Evolutionary conservation across 2,888 invertebrate genomes (phyloP), one percentile per base, ranked within the genome.

Genomic region (Coecobrya sp.): DNA sequence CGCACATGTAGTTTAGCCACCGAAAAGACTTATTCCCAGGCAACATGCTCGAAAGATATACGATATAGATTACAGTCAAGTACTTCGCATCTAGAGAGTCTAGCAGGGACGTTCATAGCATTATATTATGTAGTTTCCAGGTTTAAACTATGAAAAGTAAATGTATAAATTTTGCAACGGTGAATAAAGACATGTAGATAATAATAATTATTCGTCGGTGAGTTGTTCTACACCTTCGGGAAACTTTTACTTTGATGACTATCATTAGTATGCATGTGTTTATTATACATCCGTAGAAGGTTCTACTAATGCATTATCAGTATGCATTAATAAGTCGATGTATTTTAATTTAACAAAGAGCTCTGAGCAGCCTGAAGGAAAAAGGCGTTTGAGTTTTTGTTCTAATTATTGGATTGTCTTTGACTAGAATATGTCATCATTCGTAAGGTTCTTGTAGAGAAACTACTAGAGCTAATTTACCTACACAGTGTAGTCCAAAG

Each of bases 231-330:
- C 0, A 36, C 16, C 68, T 3, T 73, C n/a, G 11, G n/a, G 49
- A 45, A 76, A 49, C 22, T 49, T 68, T 68, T 68, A n/a, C 36
- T 73, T 79, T 59, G 30, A 76, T 79, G 52, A 55, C 52, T 79
- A 30, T 59, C 81, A 81, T 59, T 55, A 59, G 36, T 81, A 81
- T 81, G 55, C 55, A 81, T 81, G 55, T 55, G 81, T 30, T 81
- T 55, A 59, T 55, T 59, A 59, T 2, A 27, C 49, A n/a, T 68
- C 10, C 5, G 55, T n/a, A 36, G 0, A 36, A 49, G 1, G 49
- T 49, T 2, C 1, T 49, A 49, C 42, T 13, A 49, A 13, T 49
- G 10, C n/a, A 13, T 11, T 49, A 49, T 49, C 4, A 42, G 49
- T 68, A 62, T 68, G 13, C 36, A 52, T 79, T 73, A 79, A 52